Evolutionary conservation across 2,113 vertebrate species (phyloP).

Genomic region (Cromileptes altivelis): DNA sequence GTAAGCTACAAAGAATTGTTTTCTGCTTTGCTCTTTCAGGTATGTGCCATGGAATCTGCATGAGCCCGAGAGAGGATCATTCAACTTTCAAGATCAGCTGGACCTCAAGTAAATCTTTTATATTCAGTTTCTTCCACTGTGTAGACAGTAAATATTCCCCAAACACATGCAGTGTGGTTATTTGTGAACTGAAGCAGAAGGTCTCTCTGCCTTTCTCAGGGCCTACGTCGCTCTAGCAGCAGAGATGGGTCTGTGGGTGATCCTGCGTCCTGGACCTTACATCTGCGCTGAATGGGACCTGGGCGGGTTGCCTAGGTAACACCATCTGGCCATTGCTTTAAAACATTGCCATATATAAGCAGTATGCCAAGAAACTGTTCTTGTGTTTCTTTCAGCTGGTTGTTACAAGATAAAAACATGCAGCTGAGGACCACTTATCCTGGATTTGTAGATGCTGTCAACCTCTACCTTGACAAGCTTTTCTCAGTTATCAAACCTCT

Average conservation of each 20-base stretch:
- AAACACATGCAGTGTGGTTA: not conserved
- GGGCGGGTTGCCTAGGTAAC: constrained; percentile 92
- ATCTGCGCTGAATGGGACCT: constrained; percentile 94
- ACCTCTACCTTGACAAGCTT: constrained; percentile 88
- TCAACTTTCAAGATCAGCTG: constrained; percentile 89
- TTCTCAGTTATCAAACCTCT: constrained; percentile 86
- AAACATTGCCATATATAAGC: not conserved
- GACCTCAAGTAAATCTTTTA: constrained; percentile 86
- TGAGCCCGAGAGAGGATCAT: constrained; percentile 88
- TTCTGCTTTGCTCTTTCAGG: constrained; percentile 73
- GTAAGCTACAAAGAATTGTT: not conserved
- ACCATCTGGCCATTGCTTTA: constrained; percentile 1
- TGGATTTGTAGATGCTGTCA: constrained; percentile 89
- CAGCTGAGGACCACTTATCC: constrained; percentile 90
- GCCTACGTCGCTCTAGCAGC: constrained; percentile 88
- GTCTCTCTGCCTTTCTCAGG: constrained; percentile 74
- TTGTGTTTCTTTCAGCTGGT: constrained; percentile 84
- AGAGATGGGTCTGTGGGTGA: constrained; percentile 91
- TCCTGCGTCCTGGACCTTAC: constrained; percentile 94
- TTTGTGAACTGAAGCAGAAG: not conserved
- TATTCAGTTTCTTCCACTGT: not conserved
- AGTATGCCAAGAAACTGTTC: not conserved
- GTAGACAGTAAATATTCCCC: not conserved
- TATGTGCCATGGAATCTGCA: constrained; percentile 96
- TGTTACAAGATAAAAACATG: constrained; percentile 91